Percentiles rank a stretch among this genome's conserved stretches.
phyloP scores from a whole-genome alignment of 2,888 invertebrate genomes.

The Barypeithes pellucidus region DNA sequence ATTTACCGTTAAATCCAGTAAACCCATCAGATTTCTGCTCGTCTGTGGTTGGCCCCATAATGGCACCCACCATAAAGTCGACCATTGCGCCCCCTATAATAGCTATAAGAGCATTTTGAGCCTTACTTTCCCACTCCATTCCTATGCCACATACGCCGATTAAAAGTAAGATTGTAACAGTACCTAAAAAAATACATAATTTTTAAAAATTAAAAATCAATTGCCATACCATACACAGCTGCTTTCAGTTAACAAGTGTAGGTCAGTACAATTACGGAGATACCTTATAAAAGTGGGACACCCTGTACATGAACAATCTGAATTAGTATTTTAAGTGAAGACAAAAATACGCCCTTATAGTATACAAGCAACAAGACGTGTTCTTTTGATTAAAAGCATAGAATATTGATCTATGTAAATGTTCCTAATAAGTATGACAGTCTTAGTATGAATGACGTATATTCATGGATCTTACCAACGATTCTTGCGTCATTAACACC shows the following conservation, averaged over 20 bases:
- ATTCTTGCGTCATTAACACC: conserved; percentile 87
- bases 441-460: background rate
- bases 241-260: too few relatives aligned
- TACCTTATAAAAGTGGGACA: too few relatives aligned
- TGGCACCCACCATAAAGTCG: conserved; percentile 91
- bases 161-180: conserved; percentile 84
- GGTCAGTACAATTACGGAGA: too few relatives aligned
- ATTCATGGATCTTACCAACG: conserved; percentile 74
- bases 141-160: conserved; percentile 92
- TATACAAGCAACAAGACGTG: too few relatives aligned
- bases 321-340: too few relatives aligned
- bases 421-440: background rate
- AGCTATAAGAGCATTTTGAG: conserved; percentile 88
- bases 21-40: conserved; percentile 83
- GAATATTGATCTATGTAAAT: too few relatives aligned
- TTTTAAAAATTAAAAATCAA: too few relatives aligned
- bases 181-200: conserved; percentile 58
- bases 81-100: conserved; percentile 90
- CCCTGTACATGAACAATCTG: too few relatives aligned
- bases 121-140: conserved; percentile 98
- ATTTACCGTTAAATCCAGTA: conserved; percentile 86
- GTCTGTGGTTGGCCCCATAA: conserved; percentile 81
- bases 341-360: too few relatives aligned
- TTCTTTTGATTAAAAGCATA: too few relatives aligned
- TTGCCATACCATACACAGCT: too few relatives aligned